Base-by-base conservation (phyloP, 2,888 invertebrate species). In the Archips xylosteana region DNA sequence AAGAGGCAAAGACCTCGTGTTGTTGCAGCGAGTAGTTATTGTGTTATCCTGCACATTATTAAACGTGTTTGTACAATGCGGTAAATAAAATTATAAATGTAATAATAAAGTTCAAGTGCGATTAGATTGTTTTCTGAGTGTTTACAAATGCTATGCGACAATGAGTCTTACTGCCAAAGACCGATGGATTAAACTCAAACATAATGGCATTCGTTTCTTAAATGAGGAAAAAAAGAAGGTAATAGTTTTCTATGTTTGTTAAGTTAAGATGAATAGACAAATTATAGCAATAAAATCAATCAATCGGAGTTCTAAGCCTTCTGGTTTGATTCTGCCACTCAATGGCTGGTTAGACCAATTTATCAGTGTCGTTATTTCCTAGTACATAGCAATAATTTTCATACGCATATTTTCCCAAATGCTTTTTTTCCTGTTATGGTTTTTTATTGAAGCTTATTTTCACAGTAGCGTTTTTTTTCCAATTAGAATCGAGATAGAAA, bases 191-290 rank as follows among this genome's bases (percentile, higher is more conserved):
- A 51, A 66, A 34, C 39, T 71, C 49, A 71, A 66, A 36, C 36
- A 60, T n/a, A 71, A 71, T 60, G 65, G 32, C 12, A 13, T 66
- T 42, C 51, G 39, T 15, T 65, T 66, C 12, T 15, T 66, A 12
- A 71, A 66, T 51, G 32, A 66, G 65, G 65, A 71, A 51, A 71
- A 66, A 61, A 71, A 8, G 51, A 71, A 71, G 71, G 71, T 71
- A 66, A 32, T 39, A 5, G 4, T n/a, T 49, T 13, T 12, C 5
- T 49, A 1, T 6, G 4, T 6, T 39, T 6, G 1, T 3, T 39
- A 39, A 6, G 4, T 39, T 39, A 4, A 39, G 4, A 39, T 4
- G 39, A 39, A 23, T 23, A 23, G 23, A 23, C 23, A 23, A 23
- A 23, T 23, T 23, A 23, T 23, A 23, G 1, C 23, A 23, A 23